phyloP scores from a whole-genome alignment of 1,140 invertebrate species.

The Popillia japonica region DNA sequence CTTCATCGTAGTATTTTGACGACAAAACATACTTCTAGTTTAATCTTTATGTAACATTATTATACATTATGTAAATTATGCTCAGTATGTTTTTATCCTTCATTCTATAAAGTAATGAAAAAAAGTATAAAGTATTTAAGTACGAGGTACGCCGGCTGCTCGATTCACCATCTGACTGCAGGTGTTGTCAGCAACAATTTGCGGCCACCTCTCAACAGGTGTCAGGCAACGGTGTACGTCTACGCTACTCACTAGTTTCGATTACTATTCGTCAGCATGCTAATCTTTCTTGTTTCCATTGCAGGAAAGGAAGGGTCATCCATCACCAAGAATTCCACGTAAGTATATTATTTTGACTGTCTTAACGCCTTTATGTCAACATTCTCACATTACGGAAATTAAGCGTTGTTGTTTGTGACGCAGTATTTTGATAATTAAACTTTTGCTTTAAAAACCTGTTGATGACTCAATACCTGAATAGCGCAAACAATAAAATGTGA shows the following conservation, averaged over 20 bases:
- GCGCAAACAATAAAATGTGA: too few species aligned
- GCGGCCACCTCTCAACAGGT: conserved; percentile 1
- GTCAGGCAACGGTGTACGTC: not conserved
- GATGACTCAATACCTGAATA: too few species aligned
- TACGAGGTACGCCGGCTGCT: conserved; percentile 1
- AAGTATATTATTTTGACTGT: conserved; percentile 1
- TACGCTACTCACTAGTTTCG: conserved; percentile 8
- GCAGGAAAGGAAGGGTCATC: not conserved
- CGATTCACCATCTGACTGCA: not conserved
- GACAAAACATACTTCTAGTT: too few species aligned
- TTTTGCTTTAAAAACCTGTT: too few species aligned
- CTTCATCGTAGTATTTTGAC: too few species aligned
- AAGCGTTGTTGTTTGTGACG: too few species aligned
- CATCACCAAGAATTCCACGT: conserved; percentile 13
- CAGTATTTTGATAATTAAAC: too few species aligned
- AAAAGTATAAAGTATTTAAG: not conserved
- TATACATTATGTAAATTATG: too few species aligned
- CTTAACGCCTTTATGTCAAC: conserved; percentile 4
- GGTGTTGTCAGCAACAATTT: conserved; percentile 18
- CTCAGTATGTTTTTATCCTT: not conserved
- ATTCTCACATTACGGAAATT: not conserved
- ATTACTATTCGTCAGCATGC: not conserved
- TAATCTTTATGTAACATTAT: too few species aligned
- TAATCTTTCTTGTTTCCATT: not conserved
- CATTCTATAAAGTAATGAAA: not conserved